Evolutionary conservation across 2,797 vertebrate species (phyloP), one percentile per base, ranked within the genome.

Genomic region (Hoplostethus mediterraneus): DNA sequence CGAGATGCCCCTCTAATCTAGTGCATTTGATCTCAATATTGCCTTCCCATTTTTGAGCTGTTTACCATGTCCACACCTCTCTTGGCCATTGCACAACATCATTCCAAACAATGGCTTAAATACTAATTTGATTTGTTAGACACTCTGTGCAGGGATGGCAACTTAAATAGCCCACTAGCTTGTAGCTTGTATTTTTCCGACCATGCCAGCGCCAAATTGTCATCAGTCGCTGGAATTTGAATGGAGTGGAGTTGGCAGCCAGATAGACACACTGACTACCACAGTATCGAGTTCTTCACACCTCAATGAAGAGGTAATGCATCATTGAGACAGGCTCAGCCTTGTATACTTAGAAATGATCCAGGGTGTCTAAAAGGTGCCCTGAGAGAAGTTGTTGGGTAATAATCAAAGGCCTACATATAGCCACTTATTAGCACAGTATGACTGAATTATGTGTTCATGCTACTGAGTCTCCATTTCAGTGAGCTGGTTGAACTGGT

Each of bases 31-130:
- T 53, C 31, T 58, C 25, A 5, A 63, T 21, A 12, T 25, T 66
- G 25, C 65, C 73, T 45, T 38, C 42, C 45, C 47, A n/a, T 68
- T 77, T 59, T 52, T 33, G 67, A 40, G 33, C 3, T 61, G 30
- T 54, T 63, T 7, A 63, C 67, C 8, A 28, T 47, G 25, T 56
- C 49, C 40, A 58, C 51, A 62, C 13, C 8, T 56, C 14, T 75
- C 33, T 49, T 28, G 31, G 17, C 0, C 12, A 30, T 73, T 62
- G 0, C n/a, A 47, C 73, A 57, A 69, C 61, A 56, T 67, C 30
- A 71, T 62, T 80, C 51, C 59, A 72, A 58, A 81, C 56, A 45
- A n/a, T 65, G 51, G 16, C 31, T 51, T 52, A 13, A 52, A 40
- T 69, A 44, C 6, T 60, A 2, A 64, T 63, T 76, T 49, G 51